Percentiles rank a stretch among this genome's conserved stretches.
Evolutionary conservation across 2,888 invertebrate genomes (phyloP).

Genomic region (Acanthoscelides obtectus): DNA sequence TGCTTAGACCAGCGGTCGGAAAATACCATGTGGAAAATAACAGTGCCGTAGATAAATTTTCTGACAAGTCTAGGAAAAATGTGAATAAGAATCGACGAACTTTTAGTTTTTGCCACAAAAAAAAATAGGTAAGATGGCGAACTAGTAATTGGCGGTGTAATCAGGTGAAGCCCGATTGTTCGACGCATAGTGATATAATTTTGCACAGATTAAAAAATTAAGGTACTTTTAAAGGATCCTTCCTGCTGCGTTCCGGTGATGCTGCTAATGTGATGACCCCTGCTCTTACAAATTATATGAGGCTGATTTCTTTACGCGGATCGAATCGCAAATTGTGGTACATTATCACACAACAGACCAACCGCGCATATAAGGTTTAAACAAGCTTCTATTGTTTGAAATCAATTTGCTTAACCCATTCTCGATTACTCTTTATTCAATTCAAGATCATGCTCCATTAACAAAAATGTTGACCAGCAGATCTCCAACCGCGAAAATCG

Average conservation of each 20-base stretch:
- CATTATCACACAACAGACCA: background rate
- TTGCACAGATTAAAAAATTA: no score
- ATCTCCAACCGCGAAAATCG: background rate
- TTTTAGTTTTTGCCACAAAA: no score
- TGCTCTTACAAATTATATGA: background rate
- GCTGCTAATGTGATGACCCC: background rate
- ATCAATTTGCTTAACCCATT: background rate
- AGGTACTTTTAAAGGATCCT: no score
- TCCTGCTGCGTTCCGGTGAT: background rate
- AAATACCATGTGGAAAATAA: background rate
- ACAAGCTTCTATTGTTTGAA: background rate
- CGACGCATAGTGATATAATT: no score
- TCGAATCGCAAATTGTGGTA: background rate
- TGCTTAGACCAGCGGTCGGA: background rate
- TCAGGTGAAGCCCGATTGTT: no score
- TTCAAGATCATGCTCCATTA: background rate
- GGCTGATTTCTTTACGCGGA: background rate
- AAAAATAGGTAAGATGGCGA: no score
- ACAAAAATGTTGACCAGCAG: background rate
- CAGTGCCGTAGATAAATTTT: background rate
- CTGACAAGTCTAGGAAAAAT: background rate
- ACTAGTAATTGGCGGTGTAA: no score
- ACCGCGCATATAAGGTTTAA: background rate
- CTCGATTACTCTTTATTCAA: background rate
- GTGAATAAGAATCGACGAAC: no score